Conservation (phyloP, 2,888 invertebrate genomes). For the Xestobium rufovillosum region DNA sequence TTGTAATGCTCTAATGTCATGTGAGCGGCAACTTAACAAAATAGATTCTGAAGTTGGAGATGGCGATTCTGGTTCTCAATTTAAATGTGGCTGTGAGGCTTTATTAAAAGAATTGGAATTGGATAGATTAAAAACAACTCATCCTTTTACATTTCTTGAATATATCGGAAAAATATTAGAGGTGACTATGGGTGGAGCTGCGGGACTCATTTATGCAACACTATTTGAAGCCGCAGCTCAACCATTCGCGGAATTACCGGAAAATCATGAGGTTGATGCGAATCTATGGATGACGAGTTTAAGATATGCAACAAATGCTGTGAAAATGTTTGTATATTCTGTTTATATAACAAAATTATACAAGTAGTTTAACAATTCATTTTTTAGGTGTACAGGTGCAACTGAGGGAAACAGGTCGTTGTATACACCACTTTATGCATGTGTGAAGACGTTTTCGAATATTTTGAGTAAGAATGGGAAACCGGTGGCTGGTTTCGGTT, state of each 20-base stretch:
- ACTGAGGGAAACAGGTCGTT: conserved; percentile 58
- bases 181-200: conserved; percentile 67
- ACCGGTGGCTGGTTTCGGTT: conserved; percentile 35
- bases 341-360: conserved; percentile 11
- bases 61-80: conserved; percentile 61
- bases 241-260: conserved; percentile 40
- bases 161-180: conserved; percentile 54
- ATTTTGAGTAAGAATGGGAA: conserved; percentile 24
- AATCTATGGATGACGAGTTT: conserved; percentile 45
- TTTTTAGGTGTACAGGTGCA: conserved; percentile 54
- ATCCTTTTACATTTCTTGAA: conserved; percentile 36
- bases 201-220: conserved; percentile 72
- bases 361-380: conserved; percentile 3
- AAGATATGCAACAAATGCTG: conserved; percentile 44
- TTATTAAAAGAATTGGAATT: conserved; percentile 29
- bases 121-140: conserved; percentile 25
- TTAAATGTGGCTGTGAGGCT: conserved; percentile 33
- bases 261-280: conserved; percentile 25
- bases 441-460: conserved; percentile 27
- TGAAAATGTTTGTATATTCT: conserved; percentile 36
- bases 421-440: conserved; percentile 44
- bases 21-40: conserved; percentile 54
- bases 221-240: conserved; percentile 61
- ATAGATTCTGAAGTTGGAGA: conserved; percentile 67
- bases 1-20: conserved; percentile 51